Base-by-base conservation (phyloP, 2,797 vertebrate genomes). In the Lagocephalus sceleratus region DNA sequence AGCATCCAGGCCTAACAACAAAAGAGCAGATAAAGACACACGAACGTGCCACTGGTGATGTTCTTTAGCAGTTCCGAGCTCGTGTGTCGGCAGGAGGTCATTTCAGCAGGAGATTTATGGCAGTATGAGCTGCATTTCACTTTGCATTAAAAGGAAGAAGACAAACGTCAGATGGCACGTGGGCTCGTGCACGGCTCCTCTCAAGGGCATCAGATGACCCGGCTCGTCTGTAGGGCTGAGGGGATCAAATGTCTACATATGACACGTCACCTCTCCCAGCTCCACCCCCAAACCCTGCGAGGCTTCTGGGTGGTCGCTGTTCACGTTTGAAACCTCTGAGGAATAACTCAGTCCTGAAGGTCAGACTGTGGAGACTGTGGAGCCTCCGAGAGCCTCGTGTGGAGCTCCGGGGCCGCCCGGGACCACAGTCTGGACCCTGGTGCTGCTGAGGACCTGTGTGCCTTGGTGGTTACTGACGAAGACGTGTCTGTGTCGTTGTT, bases 201-300 rank as follows among this genome's bases (percentile, higher is more conserved):
- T 82, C 80, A 85, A 85, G 81, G 84, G 67, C 82, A 79, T 81
- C 66, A 66, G 68, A 75, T 80, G 73, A 74, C 73, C 51, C 43
- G 57, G 57, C 61, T 54, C 60, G 68, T 79, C 71, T 70, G 44
- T 50, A 43, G n/a, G 17, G 54, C 65, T 57, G 56, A 67, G 66
- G 60, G 64, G 73, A 83, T 75, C 68, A 80, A 78, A 66, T 60
- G 2, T 70, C 65, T 70, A 14, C 44, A 76, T 78, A 67, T 78
- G 61, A 75, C 68, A 63, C 39, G 55, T 45, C 58, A 67, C 41
- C 42, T 20, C 6, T 29, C n/a, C 12, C 41, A 6, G 14, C 23
- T 15, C 43, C 35, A 20, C 26, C 23, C 20, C 32, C 47, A 41
- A 35, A 19, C 54, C 54, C 47, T 19, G 60, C 6, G 46, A 6